These are phyloP conservation scores for Poicephalus gulielmi DNA, from an alignment of 2,113 vertebrate species.

Conservation along the genomic window DNA sequence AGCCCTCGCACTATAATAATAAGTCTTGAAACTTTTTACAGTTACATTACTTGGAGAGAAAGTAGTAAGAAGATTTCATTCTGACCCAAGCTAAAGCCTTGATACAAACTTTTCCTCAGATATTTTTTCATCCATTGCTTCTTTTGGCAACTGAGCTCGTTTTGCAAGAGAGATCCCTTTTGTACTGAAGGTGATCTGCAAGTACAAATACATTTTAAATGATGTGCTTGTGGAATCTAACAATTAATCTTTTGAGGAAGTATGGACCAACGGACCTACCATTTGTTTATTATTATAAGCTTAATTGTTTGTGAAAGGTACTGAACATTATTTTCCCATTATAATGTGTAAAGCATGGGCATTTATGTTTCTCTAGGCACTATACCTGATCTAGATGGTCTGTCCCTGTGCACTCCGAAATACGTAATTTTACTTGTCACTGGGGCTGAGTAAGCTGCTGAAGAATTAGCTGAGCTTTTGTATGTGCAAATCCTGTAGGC, in stretches of 20 bases:
- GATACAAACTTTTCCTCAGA: not conserved
- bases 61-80: not conserved
- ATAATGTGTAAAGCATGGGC: not conserved
- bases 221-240: not conserved
- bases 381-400: not conserved
- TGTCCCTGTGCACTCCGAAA: not conserved
- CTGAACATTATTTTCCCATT: not conserved
- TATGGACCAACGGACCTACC: not conserved
- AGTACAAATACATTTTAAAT: not conserved
- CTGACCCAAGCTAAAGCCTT: not conserved
- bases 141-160: not conserved
- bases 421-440: not conserved
- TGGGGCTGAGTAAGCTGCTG: not conserved
- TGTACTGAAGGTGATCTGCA: not conserved
- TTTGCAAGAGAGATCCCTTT: not conserved
- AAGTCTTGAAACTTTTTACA: not conserved
- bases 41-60: not conserved
- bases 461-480: not conserved
- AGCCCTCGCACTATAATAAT: not conserved
- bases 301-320: not conserved
- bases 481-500: not conserved
- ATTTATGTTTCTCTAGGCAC: not conserved
- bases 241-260: conserved; percentile 25
- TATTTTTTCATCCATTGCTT: not conserved
- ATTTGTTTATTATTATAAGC: conserved; percentile 9